Evolutionary conservation across 1,140 invertebrate species (phyloP), one percentile per base, ranked within the genome.

Genomic region (Philopotamus ludificatus): DNA sequence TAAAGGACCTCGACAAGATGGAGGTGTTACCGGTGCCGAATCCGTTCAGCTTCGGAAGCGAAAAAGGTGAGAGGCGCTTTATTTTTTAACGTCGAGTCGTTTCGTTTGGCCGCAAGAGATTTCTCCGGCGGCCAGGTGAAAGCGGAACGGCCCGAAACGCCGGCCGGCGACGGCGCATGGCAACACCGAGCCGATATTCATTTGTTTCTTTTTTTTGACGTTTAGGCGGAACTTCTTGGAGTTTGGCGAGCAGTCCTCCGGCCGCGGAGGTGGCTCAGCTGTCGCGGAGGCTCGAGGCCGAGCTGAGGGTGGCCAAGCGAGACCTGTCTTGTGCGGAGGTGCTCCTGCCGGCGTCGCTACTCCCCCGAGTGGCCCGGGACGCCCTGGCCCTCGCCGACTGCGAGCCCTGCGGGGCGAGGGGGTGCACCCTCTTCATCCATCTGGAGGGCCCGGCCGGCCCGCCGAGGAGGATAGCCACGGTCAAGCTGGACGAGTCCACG

Each of bases 381-480:
- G 87, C 91, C 20, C 80, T 93, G 42, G 83, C 84, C 9, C 86
- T 91, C 81, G 89, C 92, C 0, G 91, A 93, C 73, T 85, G 85
- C 25, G 92, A 94, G 76, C 92, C 92, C 16, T 94, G 91, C 73
- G 92, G 92, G 59, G 84, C 92, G 1, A 78, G 89, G 58, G 89
- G 89, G 18, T 89, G 89, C 69, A 89, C 87, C 0, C 78, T 92
- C 15, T 90, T 89, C 72, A 85, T 92, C 15, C 86, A 87, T 72
- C 90, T 91, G 65, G 87, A 89, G 73, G 86, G 85, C 2, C 84
- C 86, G 72, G 82, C 83, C 1, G 82, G 83, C 67, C 80, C 81
- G 55, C 23, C 41, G n/a, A 78, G 84, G 51, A 83, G 84, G 68
- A 77, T 85, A 65, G 83, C 85, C 66, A 84, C 85, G 58, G 84